Evolutionary conservation across 2,113 vertebrate genomes (phyloP), one percentile per base, ranked within the genome.

Genomic region (Dromiciops gliroides): DNA sequence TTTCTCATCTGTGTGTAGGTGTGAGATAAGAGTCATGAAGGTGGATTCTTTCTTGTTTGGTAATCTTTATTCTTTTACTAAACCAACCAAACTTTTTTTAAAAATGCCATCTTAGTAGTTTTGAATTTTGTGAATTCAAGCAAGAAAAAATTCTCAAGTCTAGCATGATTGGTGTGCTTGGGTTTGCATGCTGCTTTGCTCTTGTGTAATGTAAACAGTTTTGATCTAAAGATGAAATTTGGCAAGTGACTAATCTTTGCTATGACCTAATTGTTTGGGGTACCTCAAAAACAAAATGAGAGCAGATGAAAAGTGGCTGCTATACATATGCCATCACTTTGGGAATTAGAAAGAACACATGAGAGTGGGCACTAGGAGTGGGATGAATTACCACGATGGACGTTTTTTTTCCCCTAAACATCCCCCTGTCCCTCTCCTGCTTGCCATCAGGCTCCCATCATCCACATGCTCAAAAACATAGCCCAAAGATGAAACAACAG

Each of bases 141-240:
- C 49, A 14, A 91, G 51, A 31, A 50, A 23, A 22, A 67, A 67
- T 48, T 75, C 47, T 50, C 24, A 2, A 3, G n/a, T 0, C 1
- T n/a, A 44, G 24, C 95, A 44, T 51, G 37, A 47, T 49, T 83
- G 67, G 48, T 44, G 89, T 92, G 37, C 89, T 8, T 1, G 1
- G 2, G 10, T 23, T 50, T 6, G 48, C 89, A 28, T 50, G 93
- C 53, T 75, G 92, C 95, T 94, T 95, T 92, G 89, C n/a, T 12
- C 44, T 90, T 14, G 4, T 4, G 6, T 12, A 12, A 88, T 56
- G 26, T 93, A 93, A 75, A 94, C 95, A 91, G 92, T 75, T 92
- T 90, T 90, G 90, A 95, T 97, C 96, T 90, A 47, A 89, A 92
- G 96, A 67, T 28, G 92, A 44, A 91, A 25, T 90, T 83, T 93